Evolutionary conservation across 2,888 invertebrate genomes (phyloP), one percentile per base, ranked within the genome.

Genomic region (Lepeophtheirus nordmannii): DNA sequence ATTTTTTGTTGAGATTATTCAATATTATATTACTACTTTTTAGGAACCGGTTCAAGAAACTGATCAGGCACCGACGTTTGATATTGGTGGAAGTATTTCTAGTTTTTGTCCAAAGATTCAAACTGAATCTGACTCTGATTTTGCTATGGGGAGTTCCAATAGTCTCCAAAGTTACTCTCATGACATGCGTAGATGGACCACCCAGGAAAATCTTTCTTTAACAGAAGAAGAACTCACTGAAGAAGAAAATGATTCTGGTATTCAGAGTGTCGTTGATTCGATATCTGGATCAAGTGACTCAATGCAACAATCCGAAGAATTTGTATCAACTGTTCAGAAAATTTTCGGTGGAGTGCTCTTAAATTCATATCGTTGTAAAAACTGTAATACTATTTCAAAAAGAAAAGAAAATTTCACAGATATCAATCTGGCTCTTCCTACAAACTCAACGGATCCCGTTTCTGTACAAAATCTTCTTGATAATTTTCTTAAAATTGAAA

Each of bases 381-480:
- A 80, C 63, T 91, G 90, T 73, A 79, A 81, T 66, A 82, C 82
- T 9, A 82, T 83, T 67, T 88, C 87, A 1, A 80, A 83, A 67
- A 84, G 85, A 30, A 82, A 82, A 0, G 89, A 90, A 74, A 82
- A 82, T 64, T 90, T 90, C 76, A 82, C 86, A 8, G 90, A 90
- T 71, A 76, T 91, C 14, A 73, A 75, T 12, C 69, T 77, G 58
- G 75, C 76, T 3, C 75, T 77, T 67, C 76, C 76, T 22, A 68
- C 68, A 56, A 56, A 17, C 14, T 30, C 20, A 11, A 11, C 59
- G 23, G 58, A 60, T 10, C n/a, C 22, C 10, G 82, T 81, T 30
- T 68, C 68, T 40, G 84, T 90, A n/a, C 86, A 88, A 73, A 82
- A 82, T 70, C 79, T 90, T 1, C 78, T 90, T 17, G 84, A 70